phyloP scores from a whole-genome alignment of 2,113 vertebrate species.

The Ceyx melanurus region DNA sequence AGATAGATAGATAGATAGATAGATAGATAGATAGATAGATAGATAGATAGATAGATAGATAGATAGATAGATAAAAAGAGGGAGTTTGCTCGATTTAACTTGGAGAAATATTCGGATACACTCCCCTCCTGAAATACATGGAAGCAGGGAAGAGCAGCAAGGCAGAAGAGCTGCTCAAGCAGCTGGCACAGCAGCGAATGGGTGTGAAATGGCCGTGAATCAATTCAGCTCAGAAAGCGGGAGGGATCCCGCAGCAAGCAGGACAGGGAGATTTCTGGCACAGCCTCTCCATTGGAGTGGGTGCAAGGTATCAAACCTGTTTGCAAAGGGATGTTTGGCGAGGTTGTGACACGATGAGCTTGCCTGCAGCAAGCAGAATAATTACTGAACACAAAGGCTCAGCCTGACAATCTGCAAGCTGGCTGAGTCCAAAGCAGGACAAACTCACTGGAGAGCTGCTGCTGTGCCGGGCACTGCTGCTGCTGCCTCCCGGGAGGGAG shows the following conservation, averaged over 20 bases:
- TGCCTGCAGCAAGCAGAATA: not conserved
- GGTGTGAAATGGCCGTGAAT: not conserved
- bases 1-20: too few relatives aligned
- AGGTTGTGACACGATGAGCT: accelerated
- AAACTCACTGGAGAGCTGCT: accelerated
- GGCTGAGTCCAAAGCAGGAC: accelerated
- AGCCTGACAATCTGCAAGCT: not conserved
- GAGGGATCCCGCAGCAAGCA: accelerated
- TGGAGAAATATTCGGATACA: accelerated
- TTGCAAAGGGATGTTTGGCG: not conserved
- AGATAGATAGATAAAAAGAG: too few relatives aligned
- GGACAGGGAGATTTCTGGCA: not conserved
- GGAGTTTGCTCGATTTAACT: not conserved
- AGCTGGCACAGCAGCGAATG: not conserved
- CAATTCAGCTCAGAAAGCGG: not conserved
- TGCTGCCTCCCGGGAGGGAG: not conserved
- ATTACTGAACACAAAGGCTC: accelerated
- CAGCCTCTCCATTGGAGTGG: not conserved
- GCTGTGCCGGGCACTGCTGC: accelerated
- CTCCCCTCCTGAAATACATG: not conserved
- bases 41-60: too few relatives aligned
- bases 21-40: too few relatives aligned
- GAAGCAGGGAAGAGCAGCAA: not conserved
- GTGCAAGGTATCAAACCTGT: not conserved
- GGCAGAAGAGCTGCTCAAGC: not conserved